Evolutionary conservation across 1,140 invertebrate genomes (phyloP).

Genomic region (Leptinotarsa texana): DNA sequence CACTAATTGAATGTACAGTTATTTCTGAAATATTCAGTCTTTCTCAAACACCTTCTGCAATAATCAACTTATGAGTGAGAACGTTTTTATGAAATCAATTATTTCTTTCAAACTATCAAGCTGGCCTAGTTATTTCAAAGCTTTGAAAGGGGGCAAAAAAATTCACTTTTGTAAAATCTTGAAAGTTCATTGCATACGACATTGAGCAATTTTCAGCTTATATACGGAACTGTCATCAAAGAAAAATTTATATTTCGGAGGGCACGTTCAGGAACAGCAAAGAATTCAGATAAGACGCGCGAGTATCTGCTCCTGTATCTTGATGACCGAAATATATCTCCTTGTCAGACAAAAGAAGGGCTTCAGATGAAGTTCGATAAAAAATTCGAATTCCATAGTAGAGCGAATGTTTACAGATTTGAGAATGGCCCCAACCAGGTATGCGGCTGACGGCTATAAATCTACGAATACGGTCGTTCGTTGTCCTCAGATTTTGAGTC

Average conservation of each 20-base stretch:
- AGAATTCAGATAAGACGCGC: not conserved
- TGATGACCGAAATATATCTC: slow-evolving; percentile 8
- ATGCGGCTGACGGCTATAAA: slow-evolving; percentile 11
- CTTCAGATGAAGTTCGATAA: not conserved
- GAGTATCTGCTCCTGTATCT: slow-evolving; percentile 2
- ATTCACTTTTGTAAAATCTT: too few species aligned
- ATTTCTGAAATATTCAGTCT: too few species aligned
- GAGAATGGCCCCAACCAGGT: not conserved
- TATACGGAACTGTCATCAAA: not conserved
- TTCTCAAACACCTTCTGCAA: too few species aligned
- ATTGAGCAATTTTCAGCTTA: too few species aligned
- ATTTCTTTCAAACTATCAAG: too few species aligned
- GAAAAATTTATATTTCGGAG: not conserved
- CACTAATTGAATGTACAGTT: too few species aligned
- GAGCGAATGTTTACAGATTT: slow-evolving; percentile 8
- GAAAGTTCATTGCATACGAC: too few species aligned
- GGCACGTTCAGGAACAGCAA: not conserved
- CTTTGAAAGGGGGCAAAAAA: too few species aligned
- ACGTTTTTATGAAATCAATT: too few species aligned
- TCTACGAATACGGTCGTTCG: slow-evolving; percentile 11
- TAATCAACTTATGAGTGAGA: too few species aligned
- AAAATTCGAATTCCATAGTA: slow-evolving; percentile 4
- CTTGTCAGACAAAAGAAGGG: not conserved
- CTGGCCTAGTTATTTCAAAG: too few species aligned
- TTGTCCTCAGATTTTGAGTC: slow-evolving; percentile 5